Conservation (phyloP, 2,797 vertebrate genomes). For the Merluccius polli region DNA sequence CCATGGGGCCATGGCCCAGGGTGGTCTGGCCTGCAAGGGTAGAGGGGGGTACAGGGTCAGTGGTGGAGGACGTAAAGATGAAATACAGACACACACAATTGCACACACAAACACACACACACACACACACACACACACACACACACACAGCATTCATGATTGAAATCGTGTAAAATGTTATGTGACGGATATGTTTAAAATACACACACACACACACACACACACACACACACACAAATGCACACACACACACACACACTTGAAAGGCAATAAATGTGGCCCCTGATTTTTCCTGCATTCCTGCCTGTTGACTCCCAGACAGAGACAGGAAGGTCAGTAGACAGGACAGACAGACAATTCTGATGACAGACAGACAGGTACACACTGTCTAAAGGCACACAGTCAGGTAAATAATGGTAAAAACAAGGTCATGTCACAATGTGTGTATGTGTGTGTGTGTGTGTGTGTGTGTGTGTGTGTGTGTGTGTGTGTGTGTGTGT, state of each 20-base stretch:
- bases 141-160: neutral
- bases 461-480: constrained; percentile 6
- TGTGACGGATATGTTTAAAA: neutral
- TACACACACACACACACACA: constrained; percentile 6
- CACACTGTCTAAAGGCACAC: constrained; percentile 11
- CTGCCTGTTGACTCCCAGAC: constrained; percentile 12
- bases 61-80: neutral
- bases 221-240: neutral
- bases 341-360: constrained; percentile 18
- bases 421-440: too few species aligned
- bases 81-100: neutral
- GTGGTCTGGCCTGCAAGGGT: constrained; percentile 74
- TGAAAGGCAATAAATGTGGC: constrained; percentile 3
- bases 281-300: constrained; percentile 26
- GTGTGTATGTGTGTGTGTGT: too few species aligned
- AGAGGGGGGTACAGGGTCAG: neutral
- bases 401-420: too few species aligned
- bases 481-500: too few species aligned
- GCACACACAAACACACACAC: neutral
- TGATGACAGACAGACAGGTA: neutral
- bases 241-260: constrained; percentile 6
- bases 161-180: too few species aligned
- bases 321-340: constrained; percentile 16
- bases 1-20: constrained; percentile 80
- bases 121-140: neutral